Evolutionary conservation across 92 coral and sea anemone genomes (phyloP), one percentile per base, ranked within the genome.

Genomic region (Virgularia gustaviana): DNA sequence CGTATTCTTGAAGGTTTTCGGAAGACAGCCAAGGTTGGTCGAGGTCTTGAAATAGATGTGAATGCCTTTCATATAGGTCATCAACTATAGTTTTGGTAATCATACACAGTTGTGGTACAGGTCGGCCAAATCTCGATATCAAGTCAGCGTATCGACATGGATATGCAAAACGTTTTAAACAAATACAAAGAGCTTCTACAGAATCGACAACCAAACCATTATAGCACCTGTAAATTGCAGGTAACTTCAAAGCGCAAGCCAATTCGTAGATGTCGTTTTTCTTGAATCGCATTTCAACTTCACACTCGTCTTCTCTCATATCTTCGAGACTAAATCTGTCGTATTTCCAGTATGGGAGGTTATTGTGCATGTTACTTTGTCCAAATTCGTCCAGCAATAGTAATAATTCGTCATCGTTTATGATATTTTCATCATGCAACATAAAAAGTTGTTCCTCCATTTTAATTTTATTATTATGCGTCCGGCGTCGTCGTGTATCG

Each of bases 21-120:
- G 86, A 76, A 53, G 62, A 77, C 1, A 82, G 51, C 86, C 83
- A 79, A 2, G 83, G 81, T 67, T 83, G 91, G 56, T 83, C 39
- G 41, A 82, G 53, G 29, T 70, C 55, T 19, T 32, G 64, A 2
- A 79, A 65, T 4, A 61, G 42, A 59, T 80, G 83, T 29, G 83
- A 83, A 44, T 58, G 43, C 16, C 45, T 33, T 15, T 11, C 13
- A 23, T 35, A 49, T 18, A 85, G 39, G 60, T 68, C 53, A 20
- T 85, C 78, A 11, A 49, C 49, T 10, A 83, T 78, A 34, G 49
- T 70, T 1, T 64, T 44, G 3, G 81, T 57, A 51, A 83, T 83
- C 20, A 79, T 28, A 24, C 85, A 73, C 32, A 86, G 62, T 77
- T 79, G 74, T 11, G 83, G 87, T 6, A 83, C 80, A 15, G 81